These are phyloP conservation scores for Phalacrocorax aristotelis DNA, from an alignment of 2,113 vertebrate genomes.

Conservation along the genomic window DNA sequence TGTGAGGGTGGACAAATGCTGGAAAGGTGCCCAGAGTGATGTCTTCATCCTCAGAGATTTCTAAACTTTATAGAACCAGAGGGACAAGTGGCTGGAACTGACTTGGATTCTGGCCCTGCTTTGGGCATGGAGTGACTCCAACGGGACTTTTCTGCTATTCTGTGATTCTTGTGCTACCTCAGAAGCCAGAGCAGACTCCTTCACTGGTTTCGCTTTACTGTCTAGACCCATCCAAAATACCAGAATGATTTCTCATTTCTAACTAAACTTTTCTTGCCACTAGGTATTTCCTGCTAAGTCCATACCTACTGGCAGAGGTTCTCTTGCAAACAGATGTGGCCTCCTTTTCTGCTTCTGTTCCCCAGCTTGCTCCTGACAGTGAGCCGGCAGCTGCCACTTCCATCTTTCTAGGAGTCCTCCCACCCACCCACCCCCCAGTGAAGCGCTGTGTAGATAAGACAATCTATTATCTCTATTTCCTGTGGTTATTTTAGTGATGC, in stretches of 20 bases:
- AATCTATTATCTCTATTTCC: background rate
- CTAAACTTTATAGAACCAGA: background rate
- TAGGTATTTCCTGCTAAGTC: background rate
- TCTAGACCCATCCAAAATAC: background rate
- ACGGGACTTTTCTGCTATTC: background rate
- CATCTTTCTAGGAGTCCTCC: background rate
- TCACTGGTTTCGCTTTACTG: background rate
- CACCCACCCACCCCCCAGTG: background rate
- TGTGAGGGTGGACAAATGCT: background rate
- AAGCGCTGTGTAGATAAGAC: background rate
- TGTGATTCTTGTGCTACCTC: background rate
- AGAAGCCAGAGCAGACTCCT: background rate
- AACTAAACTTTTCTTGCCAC: background rate
- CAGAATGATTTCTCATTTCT: background rate
- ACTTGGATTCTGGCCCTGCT: background rate
- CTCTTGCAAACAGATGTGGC: background rate
- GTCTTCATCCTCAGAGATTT: background rate
- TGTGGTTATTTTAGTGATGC: background rate
- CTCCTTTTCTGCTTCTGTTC: background rate
- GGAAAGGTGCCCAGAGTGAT: background rate
- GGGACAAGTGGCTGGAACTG: background rate
- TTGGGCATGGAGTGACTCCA: background rate
- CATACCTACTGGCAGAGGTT: background rate
- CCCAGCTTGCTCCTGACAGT: background rate
- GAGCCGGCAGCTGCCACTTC: background rate